Evolutionary conservation across 30 jellyfish, hydroid and myxozoan genomes (phyloP), one percentile per base, ranked within the genome.

Genomic region (Sanderia malayensis): DNA sequence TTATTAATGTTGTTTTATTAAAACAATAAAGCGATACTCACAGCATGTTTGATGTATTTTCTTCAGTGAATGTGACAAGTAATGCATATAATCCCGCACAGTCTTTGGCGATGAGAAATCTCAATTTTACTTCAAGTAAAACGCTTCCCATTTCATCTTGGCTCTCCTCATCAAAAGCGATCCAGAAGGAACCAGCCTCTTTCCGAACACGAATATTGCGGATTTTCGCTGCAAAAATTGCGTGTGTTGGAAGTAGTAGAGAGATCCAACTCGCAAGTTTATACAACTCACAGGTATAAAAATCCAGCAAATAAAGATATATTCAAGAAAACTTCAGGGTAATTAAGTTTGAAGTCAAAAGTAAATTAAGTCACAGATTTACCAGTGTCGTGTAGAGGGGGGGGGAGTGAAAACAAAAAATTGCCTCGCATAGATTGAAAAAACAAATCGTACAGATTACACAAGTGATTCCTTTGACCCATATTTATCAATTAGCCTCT

Each of bases 21-120:
- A n/a, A n/a, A n/a, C n/a, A n/a, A 46, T 2, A 1, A 8, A 10
- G 0, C 7, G 32, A 45, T 0, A 78, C 89, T 78, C 49, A 78
- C 89, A 17, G 19, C 15, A 18, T 31, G 19, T 78, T 74, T 2
- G 22, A 3, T 11, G 61, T 45, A 2, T 65, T 29, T 23, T n/a
- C 71, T 0, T 31, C 25, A 2, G 76, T 41, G 19, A 45, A 9
- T 0, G 74, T 79, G 21, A 65, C 27, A 33, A 78, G 41, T 18
- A 78, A 31, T 0, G 89, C 89, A 65, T 46, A 78, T 27, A 78
- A 26, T 22, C 89, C 89, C 4, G 89, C 89, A 29, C 89, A 78
- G 61, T 78, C 89, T 31, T 78, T 78, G 4, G 81, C 59, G 10
- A 27, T 67, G 53, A 62, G 73, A 30, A 78, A 78, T 33, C 47